Evolutionary conservation across 2,888 invertebrate species (phyloP).

Genomic region (Epiblema foenella): DNA sequence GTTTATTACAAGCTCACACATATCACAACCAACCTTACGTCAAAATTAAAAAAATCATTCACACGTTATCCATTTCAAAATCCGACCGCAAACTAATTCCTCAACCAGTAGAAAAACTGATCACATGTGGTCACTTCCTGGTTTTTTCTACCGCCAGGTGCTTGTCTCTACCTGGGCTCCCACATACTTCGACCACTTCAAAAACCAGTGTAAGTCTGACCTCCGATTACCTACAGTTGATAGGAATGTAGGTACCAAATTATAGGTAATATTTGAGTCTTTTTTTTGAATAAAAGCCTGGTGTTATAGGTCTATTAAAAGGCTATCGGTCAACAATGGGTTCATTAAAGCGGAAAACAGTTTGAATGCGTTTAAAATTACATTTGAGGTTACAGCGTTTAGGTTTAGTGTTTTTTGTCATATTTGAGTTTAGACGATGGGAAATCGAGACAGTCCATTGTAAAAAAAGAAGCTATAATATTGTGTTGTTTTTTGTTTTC

Average conservation of each 20-base stretch:
- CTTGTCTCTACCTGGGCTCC: background rate
- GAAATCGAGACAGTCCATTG: background rate
- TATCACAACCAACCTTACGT: background rate
- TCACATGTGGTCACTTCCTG: constrained; percentile 33
- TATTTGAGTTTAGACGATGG: background rate
- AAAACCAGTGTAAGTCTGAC: background rate
- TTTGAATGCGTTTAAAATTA: constrained; percentile 29
- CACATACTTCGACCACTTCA: background rate
- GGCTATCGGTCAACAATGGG: constrained; percentile 34
- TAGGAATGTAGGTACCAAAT: background rate
- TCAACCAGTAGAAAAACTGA: constrained; percentile 4
- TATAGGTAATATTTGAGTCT: background rate
- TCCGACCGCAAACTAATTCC: constrained; percentile 15
- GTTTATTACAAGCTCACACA: background rate
- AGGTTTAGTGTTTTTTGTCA: constrained; percentile 15
- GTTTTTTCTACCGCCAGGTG: constrained; percentile 27
- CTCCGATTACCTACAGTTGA: background rate
- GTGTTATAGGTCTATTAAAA: constrained; percentile 24
- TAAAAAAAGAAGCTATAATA: background rate
- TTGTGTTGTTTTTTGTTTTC: background rate
- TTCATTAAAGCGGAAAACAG: constrained; percentile 31
- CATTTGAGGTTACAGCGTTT: constrained; percentile 20
- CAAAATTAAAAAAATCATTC: constrained; percentile 10
- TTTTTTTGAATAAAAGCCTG: background rate
- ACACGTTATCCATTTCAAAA: constrained; percentile 25